phyloP scores from a whole-genome alignment of 2,113 vertebrate species.

The Aramus guarauna region DNA sequence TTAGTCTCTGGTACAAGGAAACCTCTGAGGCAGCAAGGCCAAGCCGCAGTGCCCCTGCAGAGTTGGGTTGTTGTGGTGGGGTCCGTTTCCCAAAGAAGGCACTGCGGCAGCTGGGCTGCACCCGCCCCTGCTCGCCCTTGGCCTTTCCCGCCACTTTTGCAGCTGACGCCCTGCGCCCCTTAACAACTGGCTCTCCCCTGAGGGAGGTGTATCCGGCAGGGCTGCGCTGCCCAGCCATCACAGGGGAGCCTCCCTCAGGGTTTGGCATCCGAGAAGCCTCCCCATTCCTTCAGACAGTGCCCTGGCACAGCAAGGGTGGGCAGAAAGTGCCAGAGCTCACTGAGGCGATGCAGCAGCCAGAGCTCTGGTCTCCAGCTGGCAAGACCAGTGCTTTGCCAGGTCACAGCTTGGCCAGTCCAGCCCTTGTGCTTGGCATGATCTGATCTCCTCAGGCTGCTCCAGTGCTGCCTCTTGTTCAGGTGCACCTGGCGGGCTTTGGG shows the following conservation, averaged over 20 bases:
- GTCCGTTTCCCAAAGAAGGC: rapidly evolving
- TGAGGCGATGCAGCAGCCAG: background rate
- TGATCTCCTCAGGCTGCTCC: background rate
- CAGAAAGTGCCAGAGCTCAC: rapidly evolving
- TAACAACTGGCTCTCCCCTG: rapidly evolving
- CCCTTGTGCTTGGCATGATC: rapidly evolving
- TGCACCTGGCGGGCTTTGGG: background rate
- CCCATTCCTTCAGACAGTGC: rapidly evolving
- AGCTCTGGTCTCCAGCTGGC: background rate
- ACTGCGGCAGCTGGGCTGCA: rapidly evolving
- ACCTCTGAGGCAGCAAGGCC: background rate
- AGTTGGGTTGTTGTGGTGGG: too few relatives aligned
- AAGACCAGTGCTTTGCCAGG: background rate
- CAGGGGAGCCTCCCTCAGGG: rapidly evolving
- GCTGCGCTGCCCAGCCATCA: background rate
- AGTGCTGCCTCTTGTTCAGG: too few relatives aligned
- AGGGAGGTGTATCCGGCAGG: rapidly evolving
- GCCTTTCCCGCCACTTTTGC: background rate
- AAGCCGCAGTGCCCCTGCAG: rapidly evolving
- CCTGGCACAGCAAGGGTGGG: too few relatives aligned
- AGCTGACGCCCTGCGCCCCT: rapidly evolving
- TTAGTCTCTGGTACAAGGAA: rapidly evolving
- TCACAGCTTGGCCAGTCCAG: background rate
- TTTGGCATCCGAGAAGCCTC: rapidly evolving
- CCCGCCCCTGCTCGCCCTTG: rapidly evolving